Evolutionary conservation across 2,888 invertebrate genomes (phyloP), one percentile per base, ranked within the genome.

Genomic region (Meteorus colon): DNA sequence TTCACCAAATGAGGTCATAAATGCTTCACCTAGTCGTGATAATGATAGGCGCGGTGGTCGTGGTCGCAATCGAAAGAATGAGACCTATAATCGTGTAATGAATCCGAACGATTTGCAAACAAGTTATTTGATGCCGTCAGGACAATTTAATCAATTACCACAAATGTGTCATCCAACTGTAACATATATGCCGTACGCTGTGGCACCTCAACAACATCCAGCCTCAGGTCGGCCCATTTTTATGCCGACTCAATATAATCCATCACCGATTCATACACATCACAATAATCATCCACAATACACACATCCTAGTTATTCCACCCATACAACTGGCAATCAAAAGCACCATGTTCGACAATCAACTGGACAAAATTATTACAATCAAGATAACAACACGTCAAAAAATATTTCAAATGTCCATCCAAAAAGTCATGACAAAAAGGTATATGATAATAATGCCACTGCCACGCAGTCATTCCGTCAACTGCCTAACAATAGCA

Each of bases 281-380:
- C 83, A 62, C 72, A 85, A 83, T 81, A 82, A 79, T 77, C 84
- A 83, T 73, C 77, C 79, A 4, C 79, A 82, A 68, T 83, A 63
- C 79, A 79, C 75, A 71, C 82, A 37, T 69, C 79, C 90, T 86
- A n/a, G 83, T 89, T 80, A 90, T 16, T 84, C 90, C 71, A 90
- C 89, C 2, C 85, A 82, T 78, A 4, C 65, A 24, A 65, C 65
- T 19, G 37, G 8, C 10, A 41, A 91, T 84, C 90, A 92, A 86
- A 91, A 59, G 14, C 41, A 69, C 6, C 84, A 83, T 66, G 77
- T 75, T 48, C 84, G 82, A 41, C 86, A 85, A 74, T 78, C 83
- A 24, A 82, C 75, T 10, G 75, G 77, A 27, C 79, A 78, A 45
- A 84, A 24, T 72, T 92, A 90, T 82, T 92, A 91, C 84, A 92